phyloP scores from a whole-genome alignment of 1,140 invertebrate species.

The Platyscapa corneri region DNA sequence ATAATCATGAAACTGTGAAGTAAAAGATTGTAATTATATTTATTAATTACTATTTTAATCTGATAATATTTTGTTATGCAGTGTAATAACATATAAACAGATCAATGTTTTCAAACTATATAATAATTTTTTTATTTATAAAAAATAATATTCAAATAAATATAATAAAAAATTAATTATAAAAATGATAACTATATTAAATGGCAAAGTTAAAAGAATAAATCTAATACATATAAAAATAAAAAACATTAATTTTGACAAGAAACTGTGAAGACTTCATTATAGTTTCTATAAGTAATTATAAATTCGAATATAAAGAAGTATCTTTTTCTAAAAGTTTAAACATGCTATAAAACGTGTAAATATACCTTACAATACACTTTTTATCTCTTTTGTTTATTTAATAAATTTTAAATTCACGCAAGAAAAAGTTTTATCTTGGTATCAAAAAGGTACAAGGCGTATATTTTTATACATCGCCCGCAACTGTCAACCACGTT shows the following conservation, averaged over 20 bases:
- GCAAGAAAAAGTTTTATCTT: not conserved
- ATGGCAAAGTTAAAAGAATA: not conserved
- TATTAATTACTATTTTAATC: not conserved
- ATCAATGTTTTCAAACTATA: not conserved
- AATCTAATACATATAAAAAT: not conserved
- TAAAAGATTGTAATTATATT: not conserved
- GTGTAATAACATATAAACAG: not conserved
- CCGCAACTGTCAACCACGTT: conserved; percentile 27
- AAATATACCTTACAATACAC: not conserved
- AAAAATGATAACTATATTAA: not conserved
- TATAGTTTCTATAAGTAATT: too few species aligned
- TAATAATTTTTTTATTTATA: not conserved
- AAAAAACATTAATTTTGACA: not conserved
- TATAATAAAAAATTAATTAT: not conserved
- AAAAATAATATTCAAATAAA: too few species aligned
- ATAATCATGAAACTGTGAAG: too few species aligned
- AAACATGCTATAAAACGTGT: too few species aligned
- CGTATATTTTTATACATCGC: not conserved
- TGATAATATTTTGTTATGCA: not conserved
- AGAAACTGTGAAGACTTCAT: not conserved
- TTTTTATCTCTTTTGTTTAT: not conserved
- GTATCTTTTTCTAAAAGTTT: too few species aligned
- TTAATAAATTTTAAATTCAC: not conserved
- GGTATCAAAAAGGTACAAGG: not conserved
- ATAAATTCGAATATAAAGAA: too few species aligned